Evolutionary conservation across 2,797 vertebrate species (phyloP).

Genomic region (Sylvilagus floridanus): DNA sequence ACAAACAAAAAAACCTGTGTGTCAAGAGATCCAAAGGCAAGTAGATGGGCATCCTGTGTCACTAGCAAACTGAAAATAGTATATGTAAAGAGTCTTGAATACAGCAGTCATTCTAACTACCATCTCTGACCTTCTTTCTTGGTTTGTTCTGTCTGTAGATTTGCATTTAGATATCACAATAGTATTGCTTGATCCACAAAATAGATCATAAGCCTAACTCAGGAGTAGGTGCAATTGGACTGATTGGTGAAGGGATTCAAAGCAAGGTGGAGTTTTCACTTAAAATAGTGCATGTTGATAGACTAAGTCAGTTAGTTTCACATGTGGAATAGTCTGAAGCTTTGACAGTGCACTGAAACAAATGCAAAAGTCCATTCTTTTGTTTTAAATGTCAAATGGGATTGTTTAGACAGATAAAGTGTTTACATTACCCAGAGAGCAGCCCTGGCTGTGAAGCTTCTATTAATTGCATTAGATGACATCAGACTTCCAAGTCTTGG

Average conservation of each 20-base stretch:
- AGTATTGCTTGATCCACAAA: not conserved
- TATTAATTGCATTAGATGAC: slow-evolving; percentile 85
- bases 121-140: not conserved
- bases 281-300: not conserved
- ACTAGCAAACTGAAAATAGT: not conserved
- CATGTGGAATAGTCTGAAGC: not conserved
- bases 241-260: not conserved
- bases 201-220: not conserved
- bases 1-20: not conserved
- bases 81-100: not conserved
- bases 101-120: not conserved
- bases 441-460: slow-evolving; percentile 74
- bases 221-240: not conserved
- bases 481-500: slow-evolving; percentile 77
- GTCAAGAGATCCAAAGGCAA: not conserved
- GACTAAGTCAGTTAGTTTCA: not conserved
- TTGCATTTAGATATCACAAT: not conserved
- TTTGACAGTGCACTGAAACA: not conserved
- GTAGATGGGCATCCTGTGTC: not conserved
- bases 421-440: slow-evolving; percentile 82
- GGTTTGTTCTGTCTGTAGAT: not conserved
- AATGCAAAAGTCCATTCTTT: slow-evolving; percentile 23
- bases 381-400: slow-evolving; percentile 75
- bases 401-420: slow-evolving; percentile 85
- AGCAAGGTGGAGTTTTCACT: not conserved